Evolutionary conservation across 2,888 invertebrate genomes (phyloP).

Genomic region (Aethes cnicana): DNA sequence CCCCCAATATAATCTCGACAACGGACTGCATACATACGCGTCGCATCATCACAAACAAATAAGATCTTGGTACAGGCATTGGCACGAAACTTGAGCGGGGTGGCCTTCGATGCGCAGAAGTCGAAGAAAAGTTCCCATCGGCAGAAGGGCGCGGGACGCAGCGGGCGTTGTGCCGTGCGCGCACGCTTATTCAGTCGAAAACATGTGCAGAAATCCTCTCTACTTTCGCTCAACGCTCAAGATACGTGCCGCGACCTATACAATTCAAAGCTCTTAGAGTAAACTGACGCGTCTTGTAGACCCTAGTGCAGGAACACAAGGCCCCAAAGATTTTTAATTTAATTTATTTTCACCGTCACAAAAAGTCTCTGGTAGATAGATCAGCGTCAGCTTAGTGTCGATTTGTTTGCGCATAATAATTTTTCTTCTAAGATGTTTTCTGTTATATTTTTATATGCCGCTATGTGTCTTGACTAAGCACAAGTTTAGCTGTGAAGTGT

Average conservation of each 20-base stretch:
- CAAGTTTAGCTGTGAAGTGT: slow-evolving; percentile 31
- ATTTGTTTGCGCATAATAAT: slow-evolving; percentile 19
- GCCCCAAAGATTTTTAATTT: slow-evolving; percentile 21
- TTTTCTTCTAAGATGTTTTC: slow-evolving; percentile 11
- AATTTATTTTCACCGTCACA: slow-evolving; percentile 20
- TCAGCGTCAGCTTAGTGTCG: slow-evolving; percentile 9
- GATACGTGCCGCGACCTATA: too few species aligned
- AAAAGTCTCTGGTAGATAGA: slow-evolving; percentile 26
- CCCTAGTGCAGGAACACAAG: background rate
- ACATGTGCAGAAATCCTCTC: too few species aligned
- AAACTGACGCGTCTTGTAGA: background rate
- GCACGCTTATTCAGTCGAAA: too few species aligned
- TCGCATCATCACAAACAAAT: slow-evolving; percentile 3
- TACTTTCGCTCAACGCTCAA: too few species aligned
- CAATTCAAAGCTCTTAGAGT: background rate
- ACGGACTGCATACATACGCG: slow-evolving; percentile 44
- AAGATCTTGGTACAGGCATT: too few species aligned
- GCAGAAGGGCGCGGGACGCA: too few species aligned
- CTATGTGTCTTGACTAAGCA: slow-evolving; percentile 45
- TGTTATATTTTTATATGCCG: slow-evolving; percentile 30
- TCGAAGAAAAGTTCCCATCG: too few species aligned
- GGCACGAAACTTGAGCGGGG: too few species aligned
- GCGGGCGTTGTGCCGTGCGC: too few species aligned
- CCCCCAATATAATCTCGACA: slow-evolving; percentile 19
- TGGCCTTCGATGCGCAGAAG: too few species aligned